phyloP scores from a whole-genome alignment of 2,888 invertebrate genomes.

The Agrypnus murinus region DNA sequence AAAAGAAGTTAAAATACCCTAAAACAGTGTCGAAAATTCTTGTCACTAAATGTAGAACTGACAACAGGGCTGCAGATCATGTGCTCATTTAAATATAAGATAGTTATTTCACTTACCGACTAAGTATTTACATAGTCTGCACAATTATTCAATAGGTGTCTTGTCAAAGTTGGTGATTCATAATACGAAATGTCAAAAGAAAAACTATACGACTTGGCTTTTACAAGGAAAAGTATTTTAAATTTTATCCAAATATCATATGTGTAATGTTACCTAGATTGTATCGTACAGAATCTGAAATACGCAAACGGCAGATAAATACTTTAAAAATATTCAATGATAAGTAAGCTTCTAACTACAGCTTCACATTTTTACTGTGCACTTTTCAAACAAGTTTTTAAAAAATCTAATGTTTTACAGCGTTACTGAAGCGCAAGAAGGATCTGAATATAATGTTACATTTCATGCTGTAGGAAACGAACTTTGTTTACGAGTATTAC shows the following conservation, averaged over 20 bases:
- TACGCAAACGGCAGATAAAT: constrained; percentile 84
- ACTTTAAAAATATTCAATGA: constrained; percentile 89
- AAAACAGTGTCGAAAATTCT: too few species aligned
- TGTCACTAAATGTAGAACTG: too few species aligned
- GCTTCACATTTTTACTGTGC: not conserved
- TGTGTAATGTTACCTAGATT: constrained; percentile 74
- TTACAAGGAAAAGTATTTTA: not conserved
- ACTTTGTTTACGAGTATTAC: constrained; percentile 79
- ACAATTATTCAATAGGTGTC: not conserved
- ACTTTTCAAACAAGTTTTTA: not conserved
- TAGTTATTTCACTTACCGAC: too few species aligned
- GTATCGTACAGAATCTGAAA: constrained; percentile 75
- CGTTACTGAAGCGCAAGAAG: constrained; percentile 82
- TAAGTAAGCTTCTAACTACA: constrained; percentile 73
- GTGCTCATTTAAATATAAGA: too few species aligned
- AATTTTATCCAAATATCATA: constrained; percentile 15
- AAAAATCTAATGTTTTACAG: constrained; percentile 65
- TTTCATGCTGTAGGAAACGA: constrained; percentile 79
- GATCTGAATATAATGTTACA: constrained; percentile 82
- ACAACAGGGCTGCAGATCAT: too few species aligned
- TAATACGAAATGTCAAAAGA: constrained; percentile 18
- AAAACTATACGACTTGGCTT: too few species aligned
- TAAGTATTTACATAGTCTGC: too few species aligned
- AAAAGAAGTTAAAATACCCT: too few species aligned
- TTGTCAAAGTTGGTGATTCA: constrained; percentile 19